phyloP scores from a whole-genome alignment of 2,797 vertebrate species.

The Diplodus puntazzo region DNA sequence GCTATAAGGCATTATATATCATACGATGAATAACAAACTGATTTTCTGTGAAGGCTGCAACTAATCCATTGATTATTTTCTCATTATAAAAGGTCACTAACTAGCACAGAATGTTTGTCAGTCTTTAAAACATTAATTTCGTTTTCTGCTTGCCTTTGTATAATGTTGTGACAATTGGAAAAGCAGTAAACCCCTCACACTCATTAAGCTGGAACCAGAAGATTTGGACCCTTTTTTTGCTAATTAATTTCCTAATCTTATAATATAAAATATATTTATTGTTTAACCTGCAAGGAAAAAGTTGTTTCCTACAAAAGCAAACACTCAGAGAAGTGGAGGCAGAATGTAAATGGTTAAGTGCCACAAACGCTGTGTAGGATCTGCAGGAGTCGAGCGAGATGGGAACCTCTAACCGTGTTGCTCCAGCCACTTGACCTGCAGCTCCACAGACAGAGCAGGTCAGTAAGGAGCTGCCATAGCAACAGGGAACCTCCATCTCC shows the following conservation, averaged over 20 bases:
- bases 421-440: conserved; percentile 55
- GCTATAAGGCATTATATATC: not conserved
- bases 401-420: conserved; percentile 36
- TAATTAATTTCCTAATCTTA: no score
- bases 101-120: not conserved
- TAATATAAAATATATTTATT: not conserved
- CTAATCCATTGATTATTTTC: not conserved
- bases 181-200: not conserved
- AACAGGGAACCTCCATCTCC: conserved; percentile 61
- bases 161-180: not conserved
- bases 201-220: not conserved
- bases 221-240: not conserved
- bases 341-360: conserved; percentile 9
- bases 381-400: conserved; percentile 16
- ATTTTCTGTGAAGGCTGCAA: not conserved
- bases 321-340: not conserved
- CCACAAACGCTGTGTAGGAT: conserved; percentile 18
- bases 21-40: not conserved
- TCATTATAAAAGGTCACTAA: conserved; percentile 9
- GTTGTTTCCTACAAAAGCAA: not conserved
- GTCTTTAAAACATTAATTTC: not conserved
- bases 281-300: not conserved
- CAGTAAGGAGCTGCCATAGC: conserved; percentile 63
- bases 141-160: not conserved
- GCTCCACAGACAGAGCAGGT: conserved; percentile 46